A percentile compares a stretch with the other conserved stretches of the same genome.
Conservation (phyloP, 1,140 invertebrate genomes). For the Wiebesia pumilae region DNA sequence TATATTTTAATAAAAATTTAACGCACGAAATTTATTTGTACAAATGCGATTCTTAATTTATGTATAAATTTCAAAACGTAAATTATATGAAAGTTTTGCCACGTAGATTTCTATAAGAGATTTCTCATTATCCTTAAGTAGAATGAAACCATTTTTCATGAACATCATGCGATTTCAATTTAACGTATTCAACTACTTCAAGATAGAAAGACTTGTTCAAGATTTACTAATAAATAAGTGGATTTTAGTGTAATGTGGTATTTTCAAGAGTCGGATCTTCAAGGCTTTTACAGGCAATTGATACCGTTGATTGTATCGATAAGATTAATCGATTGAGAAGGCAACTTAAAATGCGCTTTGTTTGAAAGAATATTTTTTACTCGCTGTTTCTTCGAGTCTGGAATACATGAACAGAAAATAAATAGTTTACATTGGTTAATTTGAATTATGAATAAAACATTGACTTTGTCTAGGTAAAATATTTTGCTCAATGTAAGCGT, state of each 20-base stretch:
- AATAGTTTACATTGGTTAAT: background rate
- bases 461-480: no score
- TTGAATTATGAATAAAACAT: conserved; percentile 21
- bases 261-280: conserved; percentile 21
- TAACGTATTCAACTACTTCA: no score
- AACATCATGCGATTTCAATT: no score
- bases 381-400: background rate
- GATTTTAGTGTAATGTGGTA: background rate
- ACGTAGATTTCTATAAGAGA: no score
- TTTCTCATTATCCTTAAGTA: no score
- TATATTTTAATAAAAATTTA: no score
- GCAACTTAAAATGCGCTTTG: conserved; percentile 27
- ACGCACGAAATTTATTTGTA: no score
- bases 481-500: no score
- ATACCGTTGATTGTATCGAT: conserved; percentile 48
- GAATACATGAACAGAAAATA: conserved; percentile 15
- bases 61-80: no score
- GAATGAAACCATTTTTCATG: no score
- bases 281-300: conserved; percentile 45
- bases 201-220: background rate
- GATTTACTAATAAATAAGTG: conserved; percentile 27
- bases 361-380: background rate
- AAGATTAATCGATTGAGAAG: conserved; percentile 39
- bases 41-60: no score
- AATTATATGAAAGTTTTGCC: no score